These are phyloP conservation scores for Ferdinandea cuprea DNA, from an alignment of 2,888 invertebrate genomes.

Conservation along the genomic window DNA sequence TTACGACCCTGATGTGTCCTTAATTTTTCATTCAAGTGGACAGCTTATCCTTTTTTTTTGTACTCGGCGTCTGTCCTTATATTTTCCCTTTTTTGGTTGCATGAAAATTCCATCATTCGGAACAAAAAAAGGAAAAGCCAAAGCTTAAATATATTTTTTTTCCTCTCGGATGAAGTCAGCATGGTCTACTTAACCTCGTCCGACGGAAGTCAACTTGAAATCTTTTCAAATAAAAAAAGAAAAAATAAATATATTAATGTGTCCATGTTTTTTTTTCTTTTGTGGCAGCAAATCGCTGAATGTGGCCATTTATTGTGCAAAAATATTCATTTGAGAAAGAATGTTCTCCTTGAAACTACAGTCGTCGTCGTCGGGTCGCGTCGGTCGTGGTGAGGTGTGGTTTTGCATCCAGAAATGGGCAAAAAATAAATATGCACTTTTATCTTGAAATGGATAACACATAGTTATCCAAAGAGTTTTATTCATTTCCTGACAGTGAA, in stretches of 20 bases:
- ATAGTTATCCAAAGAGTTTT: too few relatives aligned
- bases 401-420: too few relatives aligned
- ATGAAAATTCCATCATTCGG: slow-evolving; percentile 12
- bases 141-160: not conserved
- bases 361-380: not conserved
- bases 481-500: too few relatives aligned
- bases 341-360: not conserved
- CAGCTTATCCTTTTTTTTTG: slow-evolving; percentile 26
- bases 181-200: slow-evolving; percentile 18
- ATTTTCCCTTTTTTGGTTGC: not conserved
- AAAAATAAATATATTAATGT: slow-evolving; percentile 22
- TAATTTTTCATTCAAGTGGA: slow-evolving; percentile 22
- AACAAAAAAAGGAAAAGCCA: slow-evolving; percentile 10
- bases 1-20: too few relatives aligned
- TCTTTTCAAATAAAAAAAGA: slow-evolving; percentile 12
- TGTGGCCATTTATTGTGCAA: slow-evolving; percentile 36
- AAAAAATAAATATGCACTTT: too few relatives aligned
- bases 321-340: slow-evolving; percentile 34
- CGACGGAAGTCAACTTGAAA: slow-evolving; percentile 4
- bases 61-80: slow-evolving; percentile 1
- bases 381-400: too few relatives aligned
- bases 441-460: too few relatives aligned
- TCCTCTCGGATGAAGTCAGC: slow-evolving; percentile 11
- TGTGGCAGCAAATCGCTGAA: slow-evolving; percentile 3
- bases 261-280: slow-evolving; percentile 11